A percentile compares a stretch with the other conserved stretches of the same genome.
These are phyloP conservation scores for Leucoma salicis DNA, from an alignment of 2,888 invertebrate genomes.

Conservation along the genomic window DNA sequence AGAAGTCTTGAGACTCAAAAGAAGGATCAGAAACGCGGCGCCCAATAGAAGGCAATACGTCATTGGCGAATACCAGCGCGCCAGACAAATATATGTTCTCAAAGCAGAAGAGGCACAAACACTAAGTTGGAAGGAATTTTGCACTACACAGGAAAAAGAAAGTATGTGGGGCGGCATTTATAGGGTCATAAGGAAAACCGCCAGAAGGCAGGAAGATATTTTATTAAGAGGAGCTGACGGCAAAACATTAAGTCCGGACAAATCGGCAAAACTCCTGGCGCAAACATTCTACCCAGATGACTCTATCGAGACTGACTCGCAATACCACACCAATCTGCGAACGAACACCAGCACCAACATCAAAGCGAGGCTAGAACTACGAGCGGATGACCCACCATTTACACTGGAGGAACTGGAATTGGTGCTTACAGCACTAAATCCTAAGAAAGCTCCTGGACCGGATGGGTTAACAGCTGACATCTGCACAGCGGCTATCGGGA, in stretches of 20 bases:
- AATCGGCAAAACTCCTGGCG: no score
- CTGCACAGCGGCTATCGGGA: constrained; percentile 12
- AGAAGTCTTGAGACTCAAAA: neutral
- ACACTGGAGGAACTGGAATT: neutral
- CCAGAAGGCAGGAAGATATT: no score
- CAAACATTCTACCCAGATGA: no score
- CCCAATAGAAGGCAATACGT: neutral
- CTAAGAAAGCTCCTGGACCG: constrained; percentile 17
- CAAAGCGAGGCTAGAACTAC: constrained; percentile 7
- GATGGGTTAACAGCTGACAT: constrained; percentile 27
- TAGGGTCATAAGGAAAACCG: no score
- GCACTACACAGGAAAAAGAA: no score
- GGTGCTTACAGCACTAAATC: neutral
- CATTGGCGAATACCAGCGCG: neutral
- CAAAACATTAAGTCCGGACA: no score
- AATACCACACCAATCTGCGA: neutral
- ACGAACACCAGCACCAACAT: neutral
- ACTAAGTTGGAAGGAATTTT: no score
- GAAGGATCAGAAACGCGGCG: neutral
- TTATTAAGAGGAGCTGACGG: no score
- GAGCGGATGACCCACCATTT: constrained; percentile 2
- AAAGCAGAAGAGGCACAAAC: neutral
- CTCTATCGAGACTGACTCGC: no score
- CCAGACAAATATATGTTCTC: neutral
- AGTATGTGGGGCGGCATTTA: no score